These are phyloP conservation scores for Amazona guildingii DNA, from an alignment of 2,113 vertebrate species.

Conservation along the genomic window DNA sequence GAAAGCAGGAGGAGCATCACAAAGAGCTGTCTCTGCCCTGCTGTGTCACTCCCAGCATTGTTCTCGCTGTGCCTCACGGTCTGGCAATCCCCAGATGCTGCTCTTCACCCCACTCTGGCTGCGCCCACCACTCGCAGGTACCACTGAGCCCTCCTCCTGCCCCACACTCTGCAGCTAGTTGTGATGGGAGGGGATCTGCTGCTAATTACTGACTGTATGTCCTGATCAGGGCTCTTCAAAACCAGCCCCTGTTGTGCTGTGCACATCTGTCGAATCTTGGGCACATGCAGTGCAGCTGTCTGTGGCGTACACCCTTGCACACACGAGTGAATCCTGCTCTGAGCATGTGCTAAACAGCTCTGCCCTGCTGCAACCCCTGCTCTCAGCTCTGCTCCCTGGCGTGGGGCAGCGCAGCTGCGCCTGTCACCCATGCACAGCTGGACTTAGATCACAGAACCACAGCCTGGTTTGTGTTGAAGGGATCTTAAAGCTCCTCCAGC, in stretches of 20 bases:
- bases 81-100: neutral
- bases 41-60: neutral
- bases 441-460: neutral
- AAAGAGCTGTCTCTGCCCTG: neutral
- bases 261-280: rapidly evolving
- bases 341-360: neutral
- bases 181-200: rapidly evolving
- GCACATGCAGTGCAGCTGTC: neutral
- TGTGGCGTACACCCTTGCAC: neutral
- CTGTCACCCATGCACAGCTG: neutral
- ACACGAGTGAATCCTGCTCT: neutral
- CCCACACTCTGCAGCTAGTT: neutral
- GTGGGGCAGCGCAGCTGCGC: too few relatives aligned
- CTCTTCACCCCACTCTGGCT: neutral
- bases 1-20: neutral
- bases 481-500: neutral
- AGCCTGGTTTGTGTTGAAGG: neutral
- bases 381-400: neutral
- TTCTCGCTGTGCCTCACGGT: neutral
- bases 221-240: too few relatives aligned
- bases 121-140: neutral
- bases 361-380: neutral
- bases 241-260: neutral
- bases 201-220: neutral
- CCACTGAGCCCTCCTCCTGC: neutral